A percentile compares a stretch with the other conserved stretches of the same genome.
phyloP scores from a whole-genome alignment of 2,888 invertebrate genomes.

The Magallana nippona region DNA sequence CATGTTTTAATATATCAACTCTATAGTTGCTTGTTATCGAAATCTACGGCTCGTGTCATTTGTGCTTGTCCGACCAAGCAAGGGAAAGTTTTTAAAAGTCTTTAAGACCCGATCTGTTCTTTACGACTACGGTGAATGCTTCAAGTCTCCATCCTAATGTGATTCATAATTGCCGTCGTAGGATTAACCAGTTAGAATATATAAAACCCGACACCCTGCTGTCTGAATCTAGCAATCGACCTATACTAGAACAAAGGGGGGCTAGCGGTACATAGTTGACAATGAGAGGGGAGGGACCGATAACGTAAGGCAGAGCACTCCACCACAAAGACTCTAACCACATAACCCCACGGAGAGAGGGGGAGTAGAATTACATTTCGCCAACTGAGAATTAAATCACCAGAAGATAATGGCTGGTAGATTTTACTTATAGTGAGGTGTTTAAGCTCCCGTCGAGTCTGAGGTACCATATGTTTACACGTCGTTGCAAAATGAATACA shows the following conservation, averaged over 20 bases:
- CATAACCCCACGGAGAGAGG: neutral
- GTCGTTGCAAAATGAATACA: slow-evolving; percentile 7
- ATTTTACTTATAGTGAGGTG: neutral
- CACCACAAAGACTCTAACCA: slow-evolving; percentile 5
- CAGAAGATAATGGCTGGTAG: slow-evolving; percentile 1
- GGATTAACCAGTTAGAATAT: no score
- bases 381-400: slow-evolving; percentile 15
- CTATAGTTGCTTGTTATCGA: slow-evolving; percentile 12
- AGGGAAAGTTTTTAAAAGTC: slow-evolving; percentile 5
- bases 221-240: neutral
- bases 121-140: neutral
- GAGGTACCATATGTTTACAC: neutral
- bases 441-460: neutral
- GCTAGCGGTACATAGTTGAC: neutral
- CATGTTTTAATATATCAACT: slow-evolving; percentile 25
- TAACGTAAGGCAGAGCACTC: neutral
- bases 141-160: neutral
- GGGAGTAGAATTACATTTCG: slow-evolving; percentile 1
- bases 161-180: neutral
- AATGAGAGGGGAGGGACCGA: neutral
- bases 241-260: neutral
- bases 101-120: slow-evolving; percentile 3
- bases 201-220: neutral
- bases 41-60: slow-evolving; percentile 28
- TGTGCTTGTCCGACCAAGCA: slow-evolving; percentile 21